Evolutionary conservation across 2,888 invertebrate species (phyloP).

Genomic region (Rhingia campestris): DNA sequence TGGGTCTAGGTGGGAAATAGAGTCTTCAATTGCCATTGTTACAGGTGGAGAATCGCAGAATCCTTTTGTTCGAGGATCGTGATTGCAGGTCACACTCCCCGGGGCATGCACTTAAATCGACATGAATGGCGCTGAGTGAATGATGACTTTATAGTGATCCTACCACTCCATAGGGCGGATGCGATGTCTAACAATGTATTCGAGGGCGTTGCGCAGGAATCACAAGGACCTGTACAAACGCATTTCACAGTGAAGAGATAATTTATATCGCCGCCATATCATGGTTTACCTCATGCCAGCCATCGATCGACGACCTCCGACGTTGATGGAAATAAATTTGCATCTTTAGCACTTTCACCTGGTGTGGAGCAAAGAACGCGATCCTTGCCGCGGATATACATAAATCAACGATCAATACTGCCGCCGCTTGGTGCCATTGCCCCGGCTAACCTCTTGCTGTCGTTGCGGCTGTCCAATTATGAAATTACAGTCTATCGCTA

Average conservation of each 20-base stretch:
- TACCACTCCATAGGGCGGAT: not conserved
- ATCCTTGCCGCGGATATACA: conserved; percentile 12
- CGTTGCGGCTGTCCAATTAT: conserved; percentile 32
- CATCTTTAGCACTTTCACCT: conserved; percentile 57
- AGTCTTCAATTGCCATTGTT: conserved; percentile 58
- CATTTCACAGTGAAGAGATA: conserved; percentile 8
- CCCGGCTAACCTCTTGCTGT: not conserved
- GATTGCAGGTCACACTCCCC: conserved; percentile 48
- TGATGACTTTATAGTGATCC: conserved; percentile 58
- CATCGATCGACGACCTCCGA: conserved; percentile 24
- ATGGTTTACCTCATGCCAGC: not conserved
- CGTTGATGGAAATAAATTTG: conserved; percentile 44
- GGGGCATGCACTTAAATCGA: conserved; percentile 13
- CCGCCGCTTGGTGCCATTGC: conserved; percentile 21
- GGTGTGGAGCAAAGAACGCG: conserved; percentile 13
- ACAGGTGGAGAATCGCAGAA: conserved; percentile 6
- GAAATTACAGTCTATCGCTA: conserved; percentile 42
- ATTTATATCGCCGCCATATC: conserved; percentile 1
- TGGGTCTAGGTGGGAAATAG: conserved; percentile 34
- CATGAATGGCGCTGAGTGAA: conserved; percentile 55
- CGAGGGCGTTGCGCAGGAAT: conserved; percentile 38
- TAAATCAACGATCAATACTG: conserved; percentile 37
- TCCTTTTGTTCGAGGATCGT: conserved; percentile 56
- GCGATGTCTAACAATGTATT: conserved; percentile 13
- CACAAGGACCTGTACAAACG: conserved; percentile 25